A percentile compares a stretch with the other conserved stretches of the same genome.
These are phyloP conservation scores for Taenioides sp. DNA, from an alignment of 2,797 vertebrate species.

Conservation along the genomic window DNA sequence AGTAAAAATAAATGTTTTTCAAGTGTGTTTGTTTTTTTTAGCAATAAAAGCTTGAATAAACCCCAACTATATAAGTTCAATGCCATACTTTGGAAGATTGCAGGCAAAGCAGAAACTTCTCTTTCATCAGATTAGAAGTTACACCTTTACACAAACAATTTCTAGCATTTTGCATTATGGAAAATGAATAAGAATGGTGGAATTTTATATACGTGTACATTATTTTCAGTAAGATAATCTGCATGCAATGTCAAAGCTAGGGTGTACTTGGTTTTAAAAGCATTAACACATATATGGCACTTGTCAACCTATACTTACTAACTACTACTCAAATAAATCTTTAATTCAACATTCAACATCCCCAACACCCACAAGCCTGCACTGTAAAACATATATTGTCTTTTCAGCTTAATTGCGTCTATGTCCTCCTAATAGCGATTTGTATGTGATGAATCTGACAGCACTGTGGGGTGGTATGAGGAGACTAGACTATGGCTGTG, in stretches of 20 bases:
- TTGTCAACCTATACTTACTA: background rate
- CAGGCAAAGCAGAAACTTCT: no score
- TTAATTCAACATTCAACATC: background rate
- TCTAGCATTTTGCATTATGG: no score
- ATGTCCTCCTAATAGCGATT: slow-evolving; percentile 27
- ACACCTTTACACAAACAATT: no score
- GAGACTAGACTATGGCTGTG: slow-evolving; percentile 46
- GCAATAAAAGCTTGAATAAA: no score
- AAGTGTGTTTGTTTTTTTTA: no score
- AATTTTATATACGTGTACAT: no score
- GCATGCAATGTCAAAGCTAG: background rate
- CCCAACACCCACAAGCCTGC: background rate
- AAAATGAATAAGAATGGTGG: no score
- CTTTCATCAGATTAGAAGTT: no score
- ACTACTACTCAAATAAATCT: background rate
- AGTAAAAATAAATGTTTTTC: no score
- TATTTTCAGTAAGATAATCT: no score
- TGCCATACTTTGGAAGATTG: no score
- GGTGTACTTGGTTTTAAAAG: background rate
- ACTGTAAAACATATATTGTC: slow-evolving; percentile 4
- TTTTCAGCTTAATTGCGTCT: background rate
- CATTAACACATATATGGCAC: background rate
- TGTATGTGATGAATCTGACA: slow-evolving; percentile 49
- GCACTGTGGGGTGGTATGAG: slow-evolving; percentile 56
- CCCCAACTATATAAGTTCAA: no score